A percentile compares a stretch with the other conserved stretches of the same genome.
Conservation (phyloP, 1,140 invertebrate genomes). For the Leptinotarsa undecemlineata region DNA sequence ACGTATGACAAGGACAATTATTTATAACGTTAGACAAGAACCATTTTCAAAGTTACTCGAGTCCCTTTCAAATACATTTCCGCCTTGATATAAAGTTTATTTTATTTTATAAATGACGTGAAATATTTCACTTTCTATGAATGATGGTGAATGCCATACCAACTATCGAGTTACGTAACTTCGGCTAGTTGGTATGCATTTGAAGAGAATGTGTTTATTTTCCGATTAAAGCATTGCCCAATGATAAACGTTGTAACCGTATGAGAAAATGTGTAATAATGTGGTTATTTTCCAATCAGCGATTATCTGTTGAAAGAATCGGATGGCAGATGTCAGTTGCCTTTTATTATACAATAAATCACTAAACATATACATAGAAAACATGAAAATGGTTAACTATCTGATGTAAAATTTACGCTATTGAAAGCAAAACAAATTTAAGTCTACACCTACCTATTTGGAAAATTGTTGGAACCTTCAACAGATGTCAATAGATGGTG, state of each 20-base stretch:
- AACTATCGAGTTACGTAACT: neutral
- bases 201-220: slow-evolving; percentile 1
- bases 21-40: too few relatives aligned
- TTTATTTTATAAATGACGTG: neutral
- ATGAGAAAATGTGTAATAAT: neutral
- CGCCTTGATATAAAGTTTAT: slow-evolving; percentile 5
- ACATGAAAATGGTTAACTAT: too few relatives aligned
- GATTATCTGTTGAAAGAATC: neutral
- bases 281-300: neutral
- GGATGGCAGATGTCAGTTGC: too few relatives aligned
- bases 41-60: slow-evolving; percentile 4
- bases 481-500: too few relatives aligned
- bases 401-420: too few relatives aligned
- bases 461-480: too few relatives aligned
- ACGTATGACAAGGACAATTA: neutral
- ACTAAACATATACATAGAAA: too few relatives aligned
- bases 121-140: slow-evolving; percentile 9
- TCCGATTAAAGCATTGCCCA: neutral
- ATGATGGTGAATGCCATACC: slow-evolving; percentile 10
- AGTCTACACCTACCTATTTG: too few relatives aligned
- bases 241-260: neutral
- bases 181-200: neutral
- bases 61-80: neutral
- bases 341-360: too few relatives aligned
- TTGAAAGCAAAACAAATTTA: too few relatives aligned